A percentile compares a stretch with the other conserved stretches of the same genome.
phyloP scores from a whole-genome alignment of 2,113 vertebrate genomes.

The Notothenia coriiceps region DNA sequence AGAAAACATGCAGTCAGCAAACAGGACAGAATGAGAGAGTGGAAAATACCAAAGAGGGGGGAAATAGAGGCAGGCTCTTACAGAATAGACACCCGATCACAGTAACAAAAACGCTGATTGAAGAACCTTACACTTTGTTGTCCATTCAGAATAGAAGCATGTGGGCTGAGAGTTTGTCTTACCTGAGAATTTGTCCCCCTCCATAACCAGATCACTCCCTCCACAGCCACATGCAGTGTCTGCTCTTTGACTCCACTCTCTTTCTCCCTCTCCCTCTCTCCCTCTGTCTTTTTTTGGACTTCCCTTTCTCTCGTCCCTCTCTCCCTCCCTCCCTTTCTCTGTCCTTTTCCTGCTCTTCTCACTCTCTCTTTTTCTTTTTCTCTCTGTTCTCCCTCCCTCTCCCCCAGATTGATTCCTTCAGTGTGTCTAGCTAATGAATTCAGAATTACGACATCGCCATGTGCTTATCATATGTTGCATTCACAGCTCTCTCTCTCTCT shows the following conservation, averaged over 20 bases:
- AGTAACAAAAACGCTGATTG: slow-evolving; percentile 17
- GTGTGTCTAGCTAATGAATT: slow-evolving; percentile 91
- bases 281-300: slow-evolving; percentile 72
- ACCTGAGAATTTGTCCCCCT: slow-evolving; percentile 98
- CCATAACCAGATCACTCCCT: slow-evolving; percentile 90
- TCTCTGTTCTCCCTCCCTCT: slow-evolving; percentile 51
- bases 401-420: slow-evolving; percentile 90
- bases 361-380: slow-evolving; percentile 56
- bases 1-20: slow-evolving; percentile 81
- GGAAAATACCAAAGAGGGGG: slow-evolving; percentile 78
- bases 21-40: slow-evolving; percentile 78
- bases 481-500: slow-evolving; percentile 35
- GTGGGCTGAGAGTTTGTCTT: slow-evolving; percentile 76
- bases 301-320: slow-evolving; percentile 56
- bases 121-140: slow-evolving; percentile 3
- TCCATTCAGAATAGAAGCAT: slow-evolving; percentile 13
- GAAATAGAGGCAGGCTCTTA: slow-evolving; percentile 55
- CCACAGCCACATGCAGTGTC: slow-evolving; percentile 88
- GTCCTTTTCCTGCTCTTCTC: slow-evolving; percentile 61
- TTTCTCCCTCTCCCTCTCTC: slow-evolving; percentile 46
- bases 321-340: slow-evolving; percentile 57
- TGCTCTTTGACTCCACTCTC: slow-evolving; percentile 78
- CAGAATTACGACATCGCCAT: slow-evolving; percentile 95
- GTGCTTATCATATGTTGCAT: slow-evolving; percentile 92
- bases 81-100: slow-evolving; percentile 46